Evolutionary conservation across 2,797 vertebrate species (phyloP), one percentile per base, ranked within the genome.

Genomic region (Macropodus opercularis): DNA sequence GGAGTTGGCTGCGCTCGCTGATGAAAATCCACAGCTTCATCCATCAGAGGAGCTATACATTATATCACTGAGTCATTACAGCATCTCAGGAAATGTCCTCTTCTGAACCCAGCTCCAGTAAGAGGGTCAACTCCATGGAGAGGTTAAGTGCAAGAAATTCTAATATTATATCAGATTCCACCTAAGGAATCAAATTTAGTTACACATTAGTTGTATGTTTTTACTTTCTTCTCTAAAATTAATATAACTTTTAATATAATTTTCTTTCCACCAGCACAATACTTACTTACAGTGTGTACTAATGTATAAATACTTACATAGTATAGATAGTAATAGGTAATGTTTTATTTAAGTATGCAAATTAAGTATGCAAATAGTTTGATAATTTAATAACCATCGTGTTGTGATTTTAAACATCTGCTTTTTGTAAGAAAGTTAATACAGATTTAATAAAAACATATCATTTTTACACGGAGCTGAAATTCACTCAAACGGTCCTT

Each of bases 21-120:
- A 80, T 85, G 31, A 72, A 89, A 62, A 94, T 87, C 93, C 92
- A 86, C 93, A 87, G 65, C 59, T 91, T 89, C 85, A 87, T 88
- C 39, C 79, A 91, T 86, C 87, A 85, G 85, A 84, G 74, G 85
- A 49, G 11, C 62, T 42, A 24, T 42, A 60, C 46, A 36, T 73
- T 41, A 63, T 59, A 54, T 54, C 69, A 61, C 40, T 23, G 47
- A 48, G 75, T 71, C 60, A 76, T 66, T 71, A 59, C 50, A 70
- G 43, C 46, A 47, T 76, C 57, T 74, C 53, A 80, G 51, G 60
- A 72, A 71, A 77, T n/a, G 35, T 72, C 62, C 53, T 60, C 34
- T 46, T 38, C 39, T 61, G 24, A 50, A 63, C 36, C 15, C 15
- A 41, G 41, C 34, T 60, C 46, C 61, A 26, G 57, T 41, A 60